phyloP scores from a whole-genome alignment of 2,797 vertebrate genomes.

The Erpetoichthys calabaricus region DNA sequence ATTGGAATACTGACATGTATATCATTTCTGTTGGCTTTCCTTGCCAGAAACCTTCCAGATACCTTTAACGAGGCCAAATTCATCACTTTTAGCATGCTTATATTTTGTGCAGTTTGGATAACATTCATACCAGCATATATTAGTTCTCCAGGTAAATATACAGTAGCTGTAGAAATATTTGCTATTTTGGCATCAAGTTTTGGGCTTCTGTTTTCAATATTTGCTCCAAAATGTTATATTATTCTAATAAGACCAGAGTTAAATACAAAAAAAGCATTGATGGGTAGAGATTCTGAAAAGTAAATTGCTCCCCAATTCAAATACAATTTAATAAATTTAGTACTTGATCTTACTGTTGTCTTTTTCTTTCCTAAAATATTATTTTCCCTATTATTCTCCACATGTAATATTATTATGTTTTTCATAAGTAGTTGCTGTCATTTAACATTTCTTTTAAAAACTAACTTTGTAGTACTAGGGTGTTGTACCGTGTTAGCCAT shows the following conservation, averaged over 20 bases:
- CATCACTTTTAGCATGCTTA: conserved; percentile 36
- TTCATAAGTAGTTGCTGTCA: too few species aligned
- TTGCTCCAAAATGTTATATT: conserved; percentile 33
- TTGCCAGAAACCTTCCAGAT: conserved; percentile 29
- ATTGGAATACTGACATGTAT: conserved; percentile 27
- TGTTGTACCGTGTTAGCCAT: too few species aligned
- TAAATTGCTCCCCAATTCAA: too few species aligned
- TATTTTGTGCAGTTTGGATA: conserved; percentile 33
- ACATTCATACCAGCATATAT: conserved; percentile 33
- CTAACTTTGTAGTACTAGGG: too few species aligned
- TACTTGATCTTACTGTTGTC: too few species aligned
- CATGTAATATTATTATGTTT: too few species aligned
- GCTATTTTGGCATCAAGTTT: conserved; percentile 32
- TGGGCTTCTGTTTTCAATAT: conserved; percentile 32
- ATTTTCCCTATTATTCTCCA: too few species aligned
- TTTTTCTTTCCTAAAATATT: too few species aligned
- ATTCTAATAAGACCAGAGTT: conserved; percentile 30
- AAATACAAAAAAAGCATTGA: conserved; percentile 31
- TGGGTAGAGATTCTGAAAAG: conserved; percentile 6
- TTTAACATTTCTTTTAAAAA: too few species aligned
- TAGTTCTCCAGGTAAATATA: conserved; percentile 33
- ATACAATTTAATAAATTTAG: too few species aligned
- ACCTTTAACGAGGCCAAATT: conserved; percentile 36
- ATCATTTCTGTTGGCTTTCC: conserved; percentile 31
- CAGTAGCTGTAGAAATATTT: conserved; percentile 34